A percentile compares a stretch with the other conserved stretches of the same genome.
Evolutionary conservation across 1,140 invertebrate genomes (phyloP).

Genomic region (Drosophila elegans): DNA sequence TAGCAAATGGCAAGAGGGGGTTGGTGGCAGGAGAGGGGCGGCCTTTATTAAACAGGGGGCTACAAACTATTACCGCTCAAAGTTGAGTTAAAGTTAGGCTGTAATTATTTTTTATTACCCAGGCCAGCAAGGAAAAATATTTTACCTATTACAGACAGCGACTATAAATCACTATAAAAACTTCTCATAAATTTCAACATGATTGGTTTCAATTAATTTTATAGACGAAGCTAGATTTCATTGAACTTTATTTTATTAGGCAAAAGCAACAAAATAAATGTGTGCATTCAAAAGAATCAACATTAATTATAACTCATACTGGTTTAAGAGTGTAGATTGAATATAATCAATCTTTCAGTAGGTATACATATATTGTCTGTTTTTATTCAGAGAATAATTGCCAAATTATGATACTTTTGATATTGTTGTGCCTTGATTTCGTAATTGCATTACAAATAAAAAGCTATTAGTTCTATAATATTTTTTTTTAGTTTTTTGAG

Average conservation of each 20-base stretch:
- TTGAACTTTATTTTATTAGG: not conserved
- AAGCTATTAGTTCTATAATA: not conserved
- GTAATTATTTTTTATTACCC: constrained; percentile 34
- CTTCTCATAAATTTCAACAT: not conserved
- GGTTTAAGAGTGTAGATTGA: no score
- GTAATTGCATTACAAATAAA: not conserved
- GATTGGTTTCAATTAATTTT: not conserved
- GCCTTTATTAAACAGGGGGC: constrained; percentile 11
- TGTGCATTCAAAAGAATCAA: no score
- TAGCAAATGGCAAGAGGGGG: not conserved
- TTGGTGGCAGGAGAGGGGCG: not conserved
- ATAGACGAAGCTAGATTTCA: not conserved
- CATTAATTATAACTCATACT: no score
- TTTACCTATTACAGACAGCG: not conserved
- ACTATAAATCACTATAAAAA: not conserved
- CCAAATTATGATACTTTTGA: not conserved
- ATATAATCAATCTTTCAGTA: no score
- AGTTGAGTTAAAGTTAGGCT: constrained; percentile 34
- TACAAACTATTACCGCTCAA: constrained; percentile 21
- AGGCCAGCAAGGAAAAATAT: not conserved
- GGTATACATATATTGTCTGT: no score
- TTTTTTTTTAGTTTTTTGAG: not conserved
- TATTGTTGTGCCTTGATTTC: not conserved
- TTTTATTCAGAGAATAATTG: no score
- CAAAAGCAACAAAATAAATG: no score